A percentile compares a stretch with the other conserved stretches of the same genome.
Evolutionary conservation across 1,140 invertebrate species (phyloP).

Genomic region (Aphaenogaster rudis): DNA sequence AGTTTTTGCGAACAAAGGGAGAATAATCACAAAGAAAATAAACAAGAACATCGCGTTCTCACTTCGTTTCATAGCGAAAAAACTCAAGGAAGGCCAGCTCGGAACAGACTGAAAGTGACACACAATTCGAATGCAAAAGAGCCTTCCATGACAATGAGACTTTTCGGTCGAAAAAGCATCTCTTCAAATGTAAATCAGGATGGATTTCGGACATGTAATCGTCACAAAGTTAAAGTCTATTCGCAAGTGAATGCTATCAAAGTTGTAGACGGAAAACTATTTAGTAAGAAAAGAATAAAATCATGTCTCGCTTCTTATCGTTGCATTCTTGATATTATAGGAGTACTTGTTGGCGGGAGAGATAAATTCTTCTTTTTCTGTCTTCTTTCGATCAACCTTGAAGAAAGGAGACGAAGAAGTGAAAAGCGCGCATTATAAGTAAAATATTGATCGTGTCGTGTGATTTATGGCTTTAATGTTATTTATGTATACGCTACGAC

Average conservation of each 20-base stretch:
- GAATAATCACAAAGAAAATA: constrained; percentile 24
- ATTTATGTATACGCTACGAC: constrained; percentile 22
- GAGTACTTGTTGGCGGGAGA: neutral
- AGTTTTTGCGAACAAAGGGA: neutral
- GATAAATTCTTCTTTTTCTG: neutral
- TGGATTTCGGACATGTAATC: constrained; percentile 45
- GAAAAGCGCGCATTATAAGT: constrained; percentile 9
- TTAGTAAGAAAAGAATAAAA: constrained; percentile 5
- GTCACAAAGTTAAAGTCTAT: constrained; percentile 26
- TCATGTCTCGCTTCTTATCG: neutral
- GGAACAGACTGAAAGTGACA: constrained; percentile 41
- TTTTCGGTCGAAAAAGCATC: constrained; percentile 34
- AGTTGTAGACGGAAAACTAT: constrained; percentile 15
- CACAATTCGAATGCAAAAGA: constrained; percentile 60
- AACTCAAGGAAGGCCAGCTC: neutral
- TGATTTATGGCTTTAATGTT: constrained; percentile 38
- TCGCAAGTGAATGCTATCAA: constrained; percentile 37
- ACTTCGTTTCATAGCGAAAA: constrained; percentile 16
- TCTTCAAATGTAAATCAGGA: constrained; percentile 56
- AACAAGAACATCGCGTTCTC: neutral
- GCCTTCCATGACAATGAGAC: constrained; percentile 42
- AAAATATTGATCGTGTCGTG: constrained; percentile 36
- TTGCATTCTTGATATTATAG: neutral
- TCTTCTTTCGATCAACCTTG: neutral
- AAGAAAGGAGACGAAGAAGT: constrained; percentile 5